Conservation (phyloP, 30 jellyfish, hydroid and myxozoan species). For the Cassiopea xamachana region DNA sequence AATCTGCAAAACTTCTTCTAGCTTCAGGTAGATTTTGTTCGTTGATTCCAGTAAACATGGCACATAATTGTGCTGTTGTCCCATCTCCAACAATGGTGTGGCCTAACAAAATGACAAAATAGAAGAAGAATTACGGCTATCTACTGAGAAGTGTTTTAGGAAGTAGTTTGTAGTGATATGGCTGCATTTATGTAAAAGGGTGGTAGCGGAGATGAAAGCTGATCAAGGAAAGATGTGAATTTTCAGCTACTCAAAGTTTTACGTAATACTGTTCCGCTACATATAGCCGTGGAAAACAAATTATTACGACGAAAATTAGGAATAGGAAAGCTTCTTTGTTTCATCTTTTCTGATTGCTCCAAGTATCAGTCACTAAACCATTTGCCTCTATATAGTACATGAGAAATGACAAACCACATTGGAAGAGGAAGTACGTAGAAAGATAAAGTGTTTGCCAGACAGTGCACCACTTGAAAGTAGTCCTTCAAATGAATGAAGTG, state of each 20-base stretch:
- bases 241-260: not conserved
- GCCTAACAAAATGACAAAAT: not conserved
- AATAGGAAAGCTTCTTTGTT: no score
- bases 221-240: not conserved
- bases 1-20: slow-evolving; percentile 33
- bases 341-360: no score
- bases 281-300: not conserved
- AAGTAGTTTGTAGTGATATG: not conserved
- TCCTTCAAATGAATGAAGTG: no score
- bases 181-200: not conserved
- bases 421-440: no score
- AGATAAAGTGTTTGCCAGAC: no score
- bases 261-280: not conserved
- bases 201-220: not conserved
- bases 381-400: no score
- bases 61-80: slow-evolving; percentile 76
- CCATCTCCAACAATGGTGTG: slow-evolving; percentile 81
- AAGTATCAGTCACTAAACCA: no score
- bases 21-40: slow-evolving; percentile 74
- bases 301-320: no score
- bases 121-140: no score
- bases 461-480: no score
- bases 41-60: slow-evolving; percentile 63
- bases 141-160: no score
- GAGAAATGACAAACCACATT: no score